Conservation (phyloP, 2,113 vertebrate species). For the Pedetes capensis region DNA sequence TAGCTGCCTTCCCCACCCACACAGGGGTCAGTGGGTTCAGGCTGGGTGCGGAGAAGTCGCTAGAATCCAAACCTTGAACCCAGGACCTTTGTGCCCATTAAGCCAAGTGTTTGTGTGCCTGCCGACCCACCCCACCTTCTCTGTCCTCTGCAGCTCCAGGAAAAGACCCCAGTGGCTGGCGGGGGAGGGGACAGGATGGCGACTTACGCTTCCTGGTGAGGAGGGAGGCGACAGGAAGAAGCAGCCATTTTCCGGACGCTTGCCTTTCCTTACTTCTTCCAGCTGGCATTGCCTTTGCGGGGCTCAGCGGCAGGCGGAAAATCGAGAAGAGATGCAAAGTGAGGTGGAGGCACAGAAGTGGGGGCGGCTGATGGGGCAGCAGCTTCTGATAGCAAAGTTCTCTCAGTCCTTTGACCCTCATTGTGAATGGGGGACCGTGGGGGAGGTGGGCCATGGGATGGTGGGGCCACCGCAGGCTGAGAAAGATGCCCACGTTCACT, state of each 20-base stretch:
- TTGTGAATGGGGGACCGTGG: too few species aligned
- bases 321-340: not conserved
- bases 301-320: not conserved
- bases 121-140: not conserved
- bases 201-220: not conserved
- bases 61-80: conserved; percentile 70
- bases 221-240: not conserved
- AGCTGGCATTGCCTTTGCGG: not conserved
- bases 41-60: not conserved
- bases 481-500: too few species aligned
- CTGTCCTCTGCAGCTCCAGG: not conserved
- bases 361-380: not conserved
- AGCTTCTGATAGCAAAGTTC: too few species aligned
- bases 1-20: conserved; percentile 35
- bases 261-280: not conserved
- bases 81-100: conserved; percentile 72
- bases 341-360: not conserved
- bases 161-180: not conserved
- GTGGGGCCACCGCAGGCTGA: not conserved
- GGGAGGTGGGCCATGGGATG: not conserved
- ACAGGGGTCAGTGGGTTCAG: conserved; percentile 28
- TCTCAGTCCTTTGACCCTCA: not conserved
- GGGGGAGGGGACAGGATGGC: rapidly evolving
- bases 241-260: not conserved
- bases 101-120: not conserved